A percentile compares a stretch with the other conserved stretches of the same genome.
These are phyloP conservation scores for Monoplex corrugatus DNA, from an alignment of 2,888 invertebrate genomes.

Conservation along the genomic window DNA sequence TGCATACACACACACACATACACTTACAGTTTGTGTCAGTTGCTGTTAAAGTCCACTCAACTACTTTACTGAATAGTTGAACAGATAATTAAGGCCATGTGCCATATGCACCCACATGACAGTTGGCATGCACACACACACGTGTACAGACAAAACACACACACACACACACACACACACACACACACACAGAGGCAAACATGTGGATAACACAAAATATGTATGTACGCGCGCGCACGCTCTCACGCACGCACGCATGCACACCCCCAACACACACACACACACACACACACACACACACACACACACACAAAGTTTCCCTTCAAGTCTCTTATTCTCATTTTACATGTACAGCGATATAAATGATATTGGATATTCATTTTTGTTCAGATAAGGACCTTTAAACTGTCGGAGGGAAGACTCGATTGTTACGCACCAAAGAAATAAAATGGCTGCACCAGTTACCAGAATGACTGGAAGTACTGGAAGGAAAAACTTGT, in stretches of 20 bases:
- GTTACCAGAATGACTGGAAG: not conserved
- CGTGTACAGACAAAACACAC: not conserved
- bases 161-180: not conserved
- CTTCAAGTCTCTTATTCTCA: too few relatives aligned
- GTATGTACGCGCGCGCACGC: not conserved
- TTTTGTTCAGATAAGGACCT: not conserved
- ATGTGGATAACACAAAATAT: too few relatives aligned
- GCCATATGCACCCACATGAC: too few relatives aligned
- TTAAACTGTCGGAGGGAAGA: not conserved
- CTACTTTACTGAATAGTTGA: too few relatives aligned
- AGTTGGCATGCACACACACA: too few relatives aligned
- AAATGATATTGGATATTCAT: not conserved
- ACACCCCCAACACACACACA: not conserved
- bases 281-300: not conserved
- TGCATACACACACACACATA: too few relatives aligned
- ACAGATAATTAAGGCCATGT: too few relatives aligned
- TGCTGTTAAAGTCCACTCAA: too few relatives aligned
- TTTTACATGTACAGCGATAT: not conserved
- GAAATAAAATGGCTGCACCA: not conserved
- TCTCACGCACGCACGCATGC: not conserved
- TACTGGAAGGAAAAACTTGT: constrained; percentile 59
- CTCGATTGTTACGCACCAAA: not conserved
- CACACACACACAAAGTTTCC: not conserved
- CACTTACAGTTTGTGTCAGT: too few relatives aligned
- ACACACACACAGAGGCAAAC: not conserved